Evolutionary conservation across 2,888 invertebrate genomes (phyloP).

Genomic region (Teinopalpus imperialis): DNA sequence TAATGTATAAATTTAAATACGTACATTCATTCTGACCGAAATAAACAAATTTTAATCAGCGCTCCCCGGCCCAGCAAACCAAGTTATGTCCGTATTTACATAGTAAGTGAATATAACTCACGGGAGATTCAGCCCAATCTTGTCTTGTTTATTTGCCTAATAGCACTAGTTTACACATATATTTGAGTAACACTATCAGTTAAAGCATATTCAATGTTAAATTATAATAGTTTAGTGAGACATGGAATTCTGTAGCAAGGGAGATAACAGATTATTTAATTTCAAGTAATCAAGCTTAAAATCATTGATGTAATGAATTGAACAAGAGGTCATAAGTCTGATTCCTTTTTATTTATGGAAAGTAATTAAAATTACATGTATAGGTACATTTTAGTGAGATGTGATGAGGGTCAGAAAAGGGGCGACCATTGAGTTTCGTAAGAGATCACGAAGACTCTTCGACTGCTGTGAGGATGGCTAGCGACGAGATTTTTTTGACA

Average conservation of each 20-base stretch:
- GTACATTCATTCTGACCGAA: constrained; percentile 13
- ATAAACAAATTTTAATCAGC: constrained; percentile 37
- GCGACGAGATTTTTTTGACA: no score
- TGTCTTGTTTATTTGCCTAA: constrained; percentile 27
- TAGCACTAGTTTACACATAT: constrained; percentile 28
- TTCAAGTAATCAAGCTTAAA: no score
- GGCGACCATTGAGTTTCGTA: no score
- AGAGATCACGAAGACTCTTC: no score
- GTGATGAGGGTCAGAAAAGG: no score
- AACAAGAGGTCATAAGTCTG: no score
- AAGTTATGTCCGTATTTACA: constrained; percentile 38
- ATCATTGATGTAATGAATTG: no score
- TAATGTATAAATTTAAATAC: no score
- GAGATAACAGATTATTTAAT: neutral
- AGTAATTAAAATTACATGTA: no score
- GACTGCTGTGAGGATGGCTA: no score
- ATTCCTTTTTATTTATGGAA: no score
- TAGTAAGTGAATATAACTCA: constrained; percentile 31
- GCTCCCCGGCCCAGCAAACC: constrained; percentile 32
- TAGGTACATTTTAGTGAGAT: no score
- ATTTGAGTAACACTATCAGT: constrained; percentile 19
- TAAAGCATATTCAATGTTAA: constrained; percentile 10
- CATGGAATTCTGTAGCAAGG: neutral
- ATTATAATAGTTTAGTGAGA: constrained; percentile 15
- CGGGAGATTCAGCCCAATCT: constrained; percentile 22